Percentiles rank a stretch among this genome's conserved stretches.
phyloP scores from a whole-genome alignment of 2,113 vertebrate genomes.

The Antigone vipio region DNA sequence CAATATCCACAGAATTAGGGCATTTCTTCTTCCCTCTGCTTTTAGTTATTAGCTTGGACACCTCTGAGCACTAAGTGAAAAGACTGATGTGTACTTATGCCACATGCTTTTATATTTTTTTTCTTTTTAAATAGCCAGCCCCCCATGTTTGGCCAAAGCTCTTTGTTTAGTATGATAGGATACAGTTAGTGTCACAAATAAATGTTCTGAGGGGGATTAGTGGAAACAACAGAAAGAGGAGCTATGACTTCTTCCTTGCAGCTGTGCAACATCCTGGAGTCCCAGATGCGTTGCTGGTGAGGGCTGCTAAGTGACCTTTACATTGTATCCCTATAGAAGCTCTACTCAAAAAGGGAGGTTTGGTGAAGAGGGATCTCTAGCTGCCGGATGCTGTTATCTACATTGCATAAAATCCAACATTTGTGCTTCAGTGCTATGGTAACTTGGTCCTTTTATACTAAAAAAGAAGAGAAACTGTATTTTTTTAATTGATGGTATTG shows the following conservation, averaged over 20 bases:
- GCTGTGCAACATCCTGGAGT: neutral
- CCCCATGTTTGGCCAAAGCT: neutral
- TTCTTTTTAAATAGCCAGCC: neutral
- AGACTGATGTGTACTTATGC: neutral
- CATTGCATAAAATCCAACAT: neutral
- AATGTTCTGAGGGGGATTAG: neutral
- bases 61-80: neutral
- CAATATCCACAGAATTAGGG: neutral
- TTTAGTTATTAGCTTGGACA: neutral
- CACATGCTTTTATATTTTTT: neutral
- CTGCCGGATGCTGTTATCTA: neutral
- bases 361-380: neutral
- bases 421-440: slow-evolving; percentile 39
- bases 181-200: neutral
- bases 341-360: neutral
- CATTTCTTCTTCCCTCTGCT: neutral
- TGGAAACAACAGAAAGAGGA: neutral
- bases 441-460: slow-evolving; percentile 26
- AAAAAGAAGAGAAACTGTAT: neutral
- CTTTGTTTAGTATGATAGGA: neutral
- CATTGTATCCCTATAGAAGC: neutral
- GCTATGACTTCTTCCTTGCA: neutral
- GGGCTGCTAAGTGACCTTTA: neutral
- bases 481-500: neutral
- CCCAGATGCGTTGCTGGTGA: neutral